A percentile compares a stretch with the other conserved stretches of the same genome.
These are phyloP conservation scores for Syritta pipiens DNA, from an alignment of 2,888 invertebrate genomes.

Conservation along the genomic window DNA sequence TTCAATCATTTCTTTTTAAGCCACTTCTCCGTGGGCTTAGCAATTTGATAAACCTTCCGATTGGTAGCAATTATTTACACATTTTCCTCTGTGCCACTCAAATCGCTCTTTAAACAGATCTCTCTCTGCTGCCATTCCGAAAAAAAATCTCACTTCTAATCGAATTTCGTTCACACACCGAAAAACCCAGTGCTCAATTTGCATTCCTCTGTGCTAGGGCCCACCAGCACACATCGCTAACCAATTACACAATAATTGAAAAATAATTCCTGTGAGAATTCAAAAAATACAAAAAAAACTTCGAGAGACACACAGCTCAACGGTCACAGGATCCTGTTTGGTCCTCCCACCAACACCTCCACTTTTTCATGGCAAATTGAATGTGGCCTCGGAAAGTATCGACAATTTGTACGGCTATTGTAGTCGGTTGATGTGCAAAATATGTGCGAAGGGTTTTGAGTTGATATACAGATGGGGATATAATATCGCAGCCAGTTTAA, in stretches of 20 bases:
- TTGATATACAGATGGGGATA: slow-evolving; percentile 43
- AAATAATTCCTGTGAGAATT: slow-evolving; percentile 66
- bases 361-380: slow-evolving; percentile 64
- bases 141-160: slow-evolving; percentile 59
- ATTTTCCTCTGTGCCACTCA: slow-evolving; percentile 44
- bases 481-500: slow-evolving; percentile 51
- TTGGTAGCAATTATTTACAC: slow-evolving; percentile 57
- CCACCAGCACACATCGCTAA: slow-evolving; percentile 40
- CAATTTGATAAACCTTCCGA: slow-evolving; percentile 36
- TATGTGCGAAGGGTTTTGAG: slow-evolving; percentile 42
- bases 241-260: slow-evolving; percentile 69
- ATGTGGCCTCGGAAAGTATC: slow-evolving; percentile 67
- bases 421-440: slow-evolving; percentile 67
- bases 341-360: slow-evolving; percentile 17
- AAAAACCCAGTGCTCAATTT: slow-evolving; percentile 49
- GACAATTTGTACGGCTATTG: slow-evolving; percentile 68
- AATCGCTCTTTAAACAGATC: slow-evolving; percentile 34
- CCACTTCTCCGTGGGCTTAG: too few relatives aligned
- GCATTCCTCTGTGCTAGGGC: slow-evolving; percentile 21
- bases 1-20: too few relatives aligned
- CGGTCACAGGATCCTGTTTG: slow-evolving; percentile 32
- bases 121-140: not conserved
- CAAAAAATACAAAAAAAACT: slow-evolving; percentile 11
- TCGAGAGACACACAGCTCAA: slow-evolving; percentile 41
- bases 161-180: slow-evolving; percentile 48